phyloP scores from a whole-genome alignment of 2,113 vertebrate species.

The Eurypyga helias region DNA sequence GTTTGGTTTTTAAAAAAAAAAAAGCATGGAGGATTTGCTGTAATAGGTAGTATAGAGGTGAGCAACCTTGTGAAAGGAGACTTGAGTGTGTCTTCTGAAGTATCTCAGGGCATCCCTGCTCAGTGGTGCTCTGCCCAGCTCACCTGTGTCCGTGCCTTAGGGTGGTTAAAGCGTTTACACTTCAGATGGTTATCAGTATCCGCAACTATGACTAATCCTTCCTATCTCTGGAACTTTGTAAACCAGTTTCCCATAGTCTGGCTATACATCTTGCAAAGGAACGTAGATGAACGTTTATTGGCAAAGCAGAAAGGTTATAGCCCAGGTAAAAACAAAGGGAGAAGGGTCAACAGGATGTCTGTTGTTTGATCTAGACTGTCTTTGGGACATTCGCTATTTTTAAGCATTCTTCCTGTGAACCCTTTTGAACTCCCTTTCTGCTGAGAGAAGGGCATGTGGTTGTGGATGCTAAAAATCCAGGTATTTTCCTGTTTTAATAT shows the following conservation, averaged over 20 bases:
- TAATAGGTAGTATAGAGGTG: background rate
- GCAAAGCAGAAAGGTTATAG: slow-evolving; percentile 60
- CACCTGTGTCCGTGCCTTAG: background rate
- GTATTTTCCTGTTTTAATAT: background rate
- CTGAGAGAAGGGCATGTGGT: background rate
- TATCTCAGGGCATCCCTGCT: background rate
- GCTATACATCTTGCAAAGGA: slow-evolving; percentile 13
- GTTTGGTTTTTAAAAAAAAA: background rate
- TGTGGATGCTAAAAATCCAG: background rate
- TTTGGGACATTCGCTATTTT: background rate
- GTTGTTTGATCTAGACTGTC: slow-evolving; percentile 20
- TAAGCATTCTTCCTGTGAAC: slow-evolving; percentile 59
- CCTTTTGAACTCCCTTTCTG: slow-evolving; percentile 37
- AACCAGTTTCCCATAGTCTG: background rate
- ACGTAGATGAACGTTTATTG: slow-evolving; percentile 27
- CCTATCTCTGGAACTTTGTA: background rate
- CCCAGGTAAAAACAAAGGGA: slow-evolving; percentile 42
- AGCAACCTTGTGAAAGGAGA: background rate
- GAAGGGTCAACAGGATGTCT: slow-evolving; percentile 60
- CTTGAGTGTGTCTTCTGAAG: background rate
- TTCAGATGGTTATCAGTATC: background rate
- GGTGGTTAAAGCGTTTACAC: background rate
- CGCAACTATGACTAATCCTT: background rate
- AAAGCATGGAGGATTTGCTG: background rate
- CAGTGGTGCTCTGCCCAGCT: background rate